Base-by-base conservation (phyloP, 1,140 invertebrate genomes). In the Luehdorfia chinensis region DNA sequence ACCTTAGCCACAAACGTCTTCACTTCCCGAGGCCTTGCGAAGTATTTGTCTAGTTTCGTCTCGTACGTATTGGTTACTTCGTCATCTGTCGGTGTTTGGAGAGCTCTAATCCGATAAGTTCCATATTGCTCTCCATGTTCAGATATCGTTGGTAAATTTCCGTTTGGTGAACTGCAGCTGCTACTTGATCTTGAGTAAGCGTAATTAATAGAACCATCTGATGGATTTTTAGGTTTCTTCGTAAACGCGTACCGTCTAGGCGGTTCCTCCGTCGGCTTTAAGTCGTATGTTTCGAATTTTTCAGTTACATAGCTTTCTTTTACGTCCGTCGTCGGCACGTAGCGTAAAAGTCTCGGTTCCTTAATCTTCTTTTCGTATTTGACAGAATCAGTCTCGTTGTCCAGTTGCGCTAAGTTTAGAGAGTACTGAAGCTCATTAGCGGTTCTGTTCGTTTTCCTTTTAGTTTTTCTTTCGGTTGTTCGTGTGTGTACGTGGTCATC, bases 281-380 rank as follows among this genome's bases (percentile, higher is more conserved):
- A 53, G 44, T 84, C 79, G 16, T 80, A 84, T 0, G 75, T 83
- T 49, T 86, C 83, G 34, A 76, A 83, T 30, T 80, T 81, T 36
- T 84, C 77, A 2, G 64, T 68, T 0, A 85, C 67, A 32, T 56
- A 83, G 32, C 83, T 63, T 36, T 84, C 76, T 37, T 83, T 66
- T 1, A 83, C 69, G 3, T 83, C 83, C 0, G 75, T 73, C 1
- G 75, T 79, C 1, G 83, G 75, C n/a, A 84, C 75, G 14, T 84
- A 86, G 0, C 83, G 72, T 6, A 86, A 46, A 2, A 84, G 55
- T 32, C 62, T 66, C 1, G 79, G 83, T 32, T 84, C 83, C 25
- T 81, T 84, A 16, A 75, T 66, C 54, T 76, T 83, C 43, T 81
- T 86, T 18, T 84, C 78, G 27, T 70, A 84, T 63, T 86, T 86